Evolutionary conservation across 2,797 vertebrate genomes (phyloP), one percentile per base, ranked within the genome.

Genomic region (Clamator glandarius): DNA sequence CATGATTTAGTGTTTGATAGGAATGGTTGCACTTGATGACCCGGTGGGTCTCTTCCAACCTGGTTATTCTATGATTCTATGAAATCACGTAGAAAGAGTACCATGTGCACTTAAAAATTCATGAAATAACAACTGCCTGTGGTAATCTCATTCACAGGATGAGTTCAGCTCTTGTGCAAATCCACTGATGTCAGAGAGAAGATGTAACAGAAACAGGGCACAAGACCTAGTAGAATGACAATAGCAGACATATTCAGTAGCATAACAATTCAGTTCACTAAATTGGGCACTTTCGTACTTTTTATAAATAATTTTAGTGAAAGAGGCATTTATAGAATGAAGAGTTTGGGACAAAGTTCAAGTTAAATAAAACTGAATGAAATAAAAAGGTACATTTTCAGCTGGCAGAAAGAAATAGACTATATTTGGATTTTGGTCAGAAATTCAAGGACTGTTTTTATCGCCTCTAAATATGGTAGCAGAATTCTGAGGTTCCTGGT

Each of bases 391-490:
- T 96, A 83, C 88, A 90, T 92, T 95, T 96, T 93, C 86, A 79
- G 67, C 5, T 96, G 94, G 90, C 93, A 95, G 84, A 94, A 91
- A 80, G 66, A 91, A 92, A 74, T 61, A 52, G 72, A 16, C 92
- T 96, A 96, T 95, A 95, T 95, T 92, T 96, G 93, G 93, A 96
- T 87, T 90, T 93, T 84, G 94, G 81, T 95, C 96, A 96, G 86
- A 89, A 92, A 95, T 74, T 20, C 90, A 87, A 95, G 96, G 88
- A 69, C 86, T 94, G 88, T 96, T 96, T 96, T 93, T 95, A 95
- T 94, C 11, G 18, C 55, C 67, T 96, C 96, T 96, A 96, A 96
- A 96, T 92, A 90, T 64, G 93, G 94, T 62, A 96, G 91, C 88
- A 96, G 80, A 90, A 90, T 95, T 87, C 83, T 88, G 95, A 96